Base-by-base conservation (phyloP, 2,113 vertebrate species). In the Puntigrus tetrazona region DNA sequence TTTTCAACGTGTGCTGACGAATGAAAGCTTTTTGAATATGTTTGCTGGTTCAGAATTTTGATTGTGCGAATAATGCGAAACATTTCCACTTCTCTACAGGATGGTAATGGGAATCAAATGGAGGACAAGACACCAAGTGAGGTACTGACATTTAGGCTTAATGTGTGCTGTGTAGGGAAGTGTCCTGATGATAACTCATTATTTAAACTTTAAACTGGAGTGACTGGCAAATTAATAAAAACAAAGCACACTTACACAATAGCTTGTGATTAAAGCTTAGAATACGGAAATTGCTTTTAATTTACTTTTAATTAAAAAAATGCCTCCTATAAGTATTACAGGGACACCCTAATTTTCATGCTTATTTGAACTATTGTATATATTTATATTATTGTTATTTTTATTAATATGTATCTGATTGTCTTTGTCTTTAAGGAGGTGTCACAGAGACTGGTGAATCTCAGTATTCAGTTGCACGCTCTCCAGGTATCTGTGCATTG, bases 381-480 rank as follows among this genome's bases (percentile, higher is more conserved):
- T 47, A 43, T 77, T 43, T 52, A 70, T 20, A 25, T 88, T 65
- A 31, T 22, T 55, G 22, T 55, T 50, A 50, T 57, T 57, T 50
- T 3, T n/a, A 57, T 57, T n/a, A 3, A n/a, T 57, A 3, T 29
- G 29, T 50, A 79, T 85, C 45, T 59, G 45, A 75, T 69, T 84
- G 65, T 84, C 0, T 78, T 59, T 89, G 76, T 91, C 20, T 84
- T 10, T 70, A 91, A 97, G 97, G 96, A 96, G 86, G 92, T 94
- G 5, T 92, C 94, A 38, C 96, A 96, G 90, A 93, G 94, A 55
- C 84, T 98, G 89, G 91, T 95, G 88, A 95, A 93, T 50, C 94
- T 98, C 59, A 96, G 95, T 13, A 88, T 92, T 31, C 93, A 96
- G 57, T 94, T 98, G 0, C 97, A 97, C 0, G 92, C 95, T 18